phyloP scores from a whole-genome alignment of 2,113 vertebrate species.

The Phoenicopterus ruber region DNA sequence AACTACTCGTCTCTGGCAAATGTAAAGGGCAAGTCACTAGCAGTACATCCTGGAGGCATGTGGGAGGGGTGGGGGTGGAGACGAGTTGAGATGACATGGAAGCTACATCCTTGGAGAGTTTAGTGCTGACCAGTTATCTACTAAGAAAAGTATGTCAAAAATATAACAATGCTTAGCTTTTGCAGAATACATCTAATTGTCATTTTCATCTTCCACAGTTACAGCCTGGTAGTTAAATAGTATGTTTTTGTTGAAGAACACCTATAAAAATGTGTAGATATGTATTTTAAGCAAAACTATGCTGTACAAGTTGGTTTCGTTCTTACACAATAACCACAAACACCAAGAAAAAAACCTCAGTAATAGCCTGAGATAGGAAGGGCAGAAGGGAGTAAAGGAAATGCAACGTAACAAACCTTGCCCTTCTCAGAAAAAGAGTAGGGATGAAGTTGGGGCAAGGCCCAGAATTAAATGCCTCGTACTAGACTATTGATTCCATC shows the following conservation, averaged over 20 bases:
- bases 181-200: rapidly evolving
- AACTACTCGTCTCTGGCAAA: neutral
- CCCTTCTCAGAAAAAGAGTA: neutral
- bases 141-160: neutral
- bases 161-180: neutral
- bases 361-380: neutral
- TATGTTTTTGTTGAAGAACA: neutral
- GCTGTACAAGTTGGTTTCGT: neutral
- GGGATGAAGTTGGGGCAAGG: neutral
- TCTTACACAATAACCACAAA: neutral
- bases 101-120: neutral
- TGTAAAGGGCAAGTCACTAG: neutral
- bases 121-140: neutral
- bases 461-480: neutral
- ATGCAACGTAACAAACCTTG: neutral
- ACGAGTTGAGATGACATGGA: neutral
- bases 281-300: neutral
- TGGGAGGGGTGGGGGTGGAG: rapidly evolving
- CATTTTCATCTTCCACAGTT: neutral
- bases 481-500: neutral
- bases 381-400: rapidly evolving
- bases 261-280: neutral
- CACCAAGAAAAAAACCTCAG: neutral
- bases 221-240: neutral
- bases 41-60: neutral